Evolutionary conservation across 2,113 vertebrate species (phyloP).

Genomic region (Scopus umbretta): DNA sequence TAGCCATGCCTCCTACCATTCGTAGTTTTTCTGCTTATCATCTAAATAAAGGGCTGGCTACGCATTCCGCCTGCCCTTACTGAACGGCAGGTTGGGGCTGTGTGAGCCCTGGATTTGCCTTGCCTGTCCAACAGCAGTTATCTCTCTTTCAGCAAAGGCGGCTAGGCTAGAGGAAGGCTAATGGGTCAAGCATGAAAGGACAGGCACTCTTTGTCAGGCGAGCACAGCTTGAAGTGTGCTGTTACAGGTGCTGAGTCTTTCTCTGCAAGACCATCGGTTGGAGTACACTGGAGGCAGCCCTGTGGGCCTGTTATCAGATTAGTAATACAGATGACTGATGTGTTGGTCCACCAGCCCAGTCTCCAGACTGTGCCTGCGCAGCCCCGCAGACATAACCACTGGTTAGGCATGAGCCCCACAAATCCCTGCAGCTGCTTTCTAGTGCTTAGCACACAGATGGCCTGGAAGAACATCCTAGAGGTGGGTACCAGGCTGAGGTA

Average conservation of each 20-base stretch:
- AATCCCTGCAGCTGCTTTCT: background rate
- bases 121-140: background rate
- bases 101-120: background rate
- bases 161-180: background rate
- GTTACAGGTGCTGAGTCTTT: background rate
- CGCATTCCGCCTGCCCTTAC: background rate
- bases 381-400: background rate
- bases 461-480: background rate
- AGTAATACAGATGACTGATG: background rate
- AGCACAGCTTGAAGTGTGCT: background rate
- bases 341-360: background rate
- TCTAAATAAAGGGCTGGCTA: background rate
- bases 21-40: background rate
- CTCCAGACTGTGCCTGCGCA: background rate
- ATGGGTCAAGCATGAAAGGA: background rate
- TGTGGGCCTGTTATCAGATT: background rate
- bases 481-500: background rate
- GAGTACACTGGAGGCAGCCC: background rate
- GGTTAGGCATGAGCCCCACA: background rate
- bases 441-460: accelerated
- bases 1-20: background rate
- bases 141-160: background rate
- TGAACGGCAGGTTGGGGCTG: background rate
- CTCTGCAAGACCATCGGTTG: background rate
- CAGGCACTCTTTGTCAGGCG: background rate